Evolutionary conservation across 2,888 invertebrate species (phyloP), one percentile per base, ranked within the genome.

Genomic region (Spilarctia lutea): DNA sequence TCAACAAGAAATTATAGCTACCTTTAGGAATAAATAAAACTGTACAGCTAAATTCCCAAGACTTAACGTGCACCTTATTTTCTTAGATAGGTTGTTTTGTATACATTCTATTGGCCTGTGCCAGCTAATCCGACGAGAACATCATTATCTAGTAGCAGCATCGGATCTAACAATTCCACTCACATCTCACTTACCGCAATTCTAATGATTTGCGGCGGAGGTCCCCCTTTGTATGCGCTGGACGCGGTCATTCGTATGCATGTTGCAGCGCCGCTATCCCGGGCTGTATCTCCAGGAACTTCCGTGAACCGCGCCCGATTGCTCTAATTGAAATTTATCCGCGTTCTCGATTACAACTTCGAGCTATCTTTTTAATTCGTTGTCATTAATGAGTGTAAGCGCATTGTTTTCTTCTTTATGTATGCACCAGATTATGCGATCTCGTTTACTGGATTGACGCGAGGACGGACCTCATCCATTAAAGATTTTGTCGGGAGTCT

Each of bases 301-400:
- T 94, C 95, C 94, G 94, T 92, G 91, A 93, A 86, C 88, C 87
- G 85, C 87, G 84, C 88, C 90, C 89, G 91, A 92, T 92, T 93
- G 93, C 93, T 93, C 93, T 94, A 94, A 94, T 94, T 94, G 93
- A 94, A 94, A 93, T 94, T 94, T 93, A 94, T 85, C 93, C 90
- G 87, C 68, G 88, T 83, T 82, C 75, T 88, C 84, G 91, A 87
- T 92, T 94, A 71, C 48, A 39, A 67, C 52, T 88, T 86, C 86
- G 89, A 87, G 85, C 79, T 84, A 80, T 79, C 81, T 86, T 86
- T 83, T 85, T 85, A 85, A 85, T 87, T 86, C 86, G 82, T 85
- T 86, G 87, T 89, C 88, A 89, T 91, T 92, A 92, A 91, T 91
- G 91, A 93, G 90, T 91, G 89, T 89, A 88, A 85, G 66, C 75